These are phyloP conservation scores for Protomyctophum bolini DNA, from an alignment of 2,113 vertebrate genomes.

Conservation along the genomic window DNA sequence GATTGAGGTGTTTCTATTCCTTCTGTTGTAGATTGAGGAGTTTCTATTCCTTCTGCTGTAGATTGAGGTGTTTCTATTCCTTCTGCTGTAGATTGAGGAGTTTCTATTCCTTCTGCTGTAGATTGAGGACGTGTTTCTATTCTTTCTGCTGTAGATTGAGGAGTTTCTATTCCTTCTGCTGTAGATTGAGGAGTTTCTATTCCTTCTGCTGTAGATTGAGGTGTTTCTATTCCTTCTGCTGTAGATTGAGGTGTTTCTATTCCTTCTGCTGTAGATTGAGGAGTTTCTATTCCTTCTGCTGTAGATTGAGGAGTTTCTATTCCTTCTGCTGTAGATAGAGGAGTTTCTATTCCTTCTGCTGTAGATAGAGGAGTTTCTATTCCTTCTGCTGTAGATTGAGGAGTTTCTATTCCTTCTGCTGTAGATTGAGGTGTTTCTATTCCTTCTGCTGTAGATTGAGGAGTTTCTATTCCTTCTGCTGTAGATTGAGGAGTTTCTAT, in stretches of 20 bases:
- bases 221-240: constrained; percentile 39
- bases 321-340: constrained; percentile 84
- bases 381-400: constrained; percentile 84
- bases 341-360: constrained; percentile 62
- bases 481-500: not conserved
- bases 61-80: constrained; percentile 1
- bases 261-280: constrained; percentile 84
- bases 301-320: not conserved
- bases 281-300: constrained; percentile 62
- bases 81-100: constrained; percentile 89
- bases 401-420: constrained; percentile 62
- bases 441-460: constrained; percentile 84
- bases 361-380: not conserved
- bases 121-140: not conserved
- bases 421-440: not conserved
- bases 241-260: not conserved
- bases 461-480: constrained; percentile 62
- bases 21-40: constrained; percentile 89
- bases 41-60: not conserved
- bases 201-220: constrained; percentile 84
- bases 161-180: constrained; percentile 62
- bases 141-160: constrained; percentile 84
- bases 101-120: not conserved
- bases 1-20: constrained; percentile 1
- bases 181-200: not conserved